Evolutionary conservation across 2,888 invertebrate genomes (phyloP).

Genomic region (Hirtodrosophila alboralis): DNA sequence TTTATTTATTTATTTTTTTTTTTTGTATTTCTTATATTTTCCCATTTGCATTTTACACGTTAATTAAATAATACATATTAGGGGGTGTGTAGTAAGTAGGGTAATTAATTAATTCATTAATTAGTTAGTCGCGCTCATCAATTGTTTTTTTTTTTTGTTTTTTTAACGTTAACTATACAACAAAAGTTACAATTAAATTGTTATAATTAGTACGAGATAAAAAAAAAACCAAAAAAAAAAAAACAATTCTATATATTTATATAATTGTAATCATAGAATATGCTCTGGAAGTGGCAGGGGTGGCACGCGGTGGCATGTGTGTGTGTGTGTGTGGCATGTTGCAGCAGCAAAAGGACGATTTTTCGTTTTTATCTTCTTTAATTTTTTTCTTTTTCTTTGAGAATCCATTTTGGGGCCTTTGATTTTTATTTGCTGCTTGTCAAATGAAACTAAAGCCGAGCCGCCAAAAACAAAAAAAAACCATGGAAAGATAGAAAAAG

Average conservation of each 20-base stretch:
- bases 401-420: conserved; percentile 68
- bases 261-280: conserved; percentile 30
- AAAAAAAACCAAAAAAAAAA: conserved; percentile 49
- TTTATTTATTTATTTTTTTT: conserved; percentile 9
- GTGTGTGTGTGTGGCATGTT: conserved; percentile 19
- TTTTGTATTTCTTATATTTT: conserved; percentile 10
- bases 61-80: conserved; percentile 42
- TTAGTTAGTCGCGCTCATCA: conserved; percentile 49
- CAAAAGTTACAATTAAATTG: conserved; percentile 60
- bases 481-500: too few relatives aligned
- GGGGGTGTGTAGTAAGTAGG: conserved; percentile 33
- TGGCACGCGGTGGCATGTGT: too few relatives aligned
- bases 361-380: too few relatives aligned
- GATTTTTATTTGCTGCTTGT: conserved; percentile 83
- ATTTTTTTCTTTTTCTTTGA: too few relatives aligned
- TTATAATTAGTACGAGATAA: conserved; percentile 59
- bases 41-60: conserved; percentile 25
- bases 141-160: too few relatives aligned
- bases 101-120: conserved; percentile 62
- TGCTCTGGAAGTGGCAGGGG: conserved; percentile 16
- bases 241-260: too few relatives aligned
- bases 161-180: conserved; percentile 69
- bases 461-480: too few relatives aligned
- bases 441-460: conserved; percentile 84
- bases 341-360: conserved; percentile 32